Evolutionary conservation across 2,888 invertebrate genomes (phyloP), one percentile per base, ranked within the genome.

Genomic region (Meteorus cinctellus): DNA sequence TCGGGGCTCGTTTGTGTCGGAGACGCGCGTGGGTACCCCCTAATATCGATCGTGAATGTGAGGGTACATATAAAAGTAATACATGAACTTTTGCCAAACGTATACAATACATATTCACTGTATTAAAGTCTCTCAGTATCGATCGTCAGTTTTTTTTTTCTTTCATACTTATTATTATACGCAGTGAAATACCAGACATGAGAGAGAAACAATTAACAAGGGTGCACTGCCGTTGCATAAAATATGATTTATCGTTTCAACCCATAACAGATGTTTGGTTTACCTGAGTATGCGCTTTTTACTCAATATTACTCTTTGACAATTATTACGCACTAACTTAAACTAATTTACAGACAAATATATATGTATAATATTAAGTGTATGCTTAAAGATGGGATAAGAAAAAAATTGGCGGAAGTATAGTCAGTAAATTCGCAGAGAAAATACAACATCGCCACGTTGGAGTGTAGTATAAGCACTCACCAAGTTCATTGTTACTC

Each of bases 401-500:
- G n/a, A 48, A 60, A 24, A 60, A 76, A 72, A 34, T 45, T 76
- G 76, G 77, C 80, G 81, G 80, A 80, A 78, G 63, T 80, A 76
- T 76, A 78, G 76, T 78, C 77, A 76, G 77, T 63, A 77, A 78
- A 75, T 78, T 81, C 76, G 72, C 71, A 77, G 63, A 77, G 77
- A 72, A 76, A 79, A 78, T 73, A 34, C n/a, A 19, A 12, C 27
- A 27, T 67, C 48, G 45, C 24, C n/a, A 55, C 45, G 31, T 78
- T 63, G 66, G 31, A 74, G 68, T 76, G 63, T 65, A 79, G 77
- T 78, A 76, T 79, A 75, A 71, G 59, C 34, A 69, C 67, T 76
- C 77, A 76, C 79, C 84, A 84, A 84, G 84, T 84, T 84, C 84
- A 84, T 83, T 84, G 84, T 83, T 82, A 84, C 83, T 79, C 78